phyloP scores from a whole-genome alignment of 2,888 invertebrate species.

The Diaprepes abbreviatus region DNA sequence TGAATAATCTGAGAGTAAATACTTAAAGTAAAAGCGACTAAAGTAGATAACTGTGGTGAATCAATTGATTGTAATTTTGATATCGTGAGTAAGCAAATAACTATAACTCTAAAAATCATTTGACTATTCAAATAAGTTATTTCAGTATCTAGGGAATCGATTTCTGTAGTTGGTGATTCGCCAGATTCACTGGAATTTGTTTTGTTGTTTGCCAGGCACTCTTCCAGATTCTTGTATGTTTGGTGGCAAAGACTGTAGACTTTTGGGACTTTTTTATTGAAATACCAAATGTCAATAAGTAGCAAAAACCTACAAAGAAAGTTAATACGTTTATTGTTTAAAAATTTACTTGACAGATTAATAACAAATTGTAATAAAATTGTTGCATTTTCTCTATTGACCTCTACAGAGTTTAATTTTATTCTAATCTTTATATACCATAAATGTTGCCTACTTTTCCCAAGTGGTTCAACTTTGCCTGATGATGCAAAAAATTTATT shows the following conservation, averaged over 20 bases:
- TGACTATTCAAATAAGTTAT: slow-evolving; percentile 73
- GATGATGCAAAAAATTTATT: no score
- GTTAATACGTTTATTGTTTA: no score
- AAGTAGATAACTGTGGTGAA: slow-evolving; percentile 85
- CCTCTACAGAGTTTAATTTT: no score
- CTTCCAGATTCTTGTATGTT: slow-evolving; percentile 80
- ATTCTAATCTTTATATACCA: no score
- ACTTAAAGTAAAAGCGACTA: slow-evolving; percentile 88
- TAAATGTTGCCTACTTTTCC: no score
- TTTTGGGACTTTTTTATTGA: slow-evolving; percentile 75
- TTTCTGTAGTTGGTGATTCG: slow-evolving; percentile 71
- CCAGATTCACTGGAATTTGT: slow-evolving; percentile 67
- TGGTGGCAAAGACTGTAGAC: slow-evolving; percentile 78
- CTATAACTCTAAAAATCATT: slow-evolving; percentile 81
- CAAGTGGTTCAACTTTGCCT: no score
- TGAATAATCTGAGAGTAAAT: slow-evolving; percentile 79
- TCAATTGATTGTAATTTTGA: slow-evolving; percentile 80
- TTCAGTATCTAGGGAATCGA: slow-evolving; percentile 70
- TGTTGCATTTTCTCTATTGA: no score
- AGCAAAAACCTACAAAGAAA: slow-evolving; percentile 68
- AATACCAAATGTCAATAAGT: slow-evolving; percentile 75
- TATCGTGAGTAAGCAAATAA: slow-evolving; percentile 86
- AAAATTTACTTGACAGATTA: no score
- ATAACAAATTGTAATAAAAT: no score
- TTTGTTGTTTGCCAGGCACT: slow-evolving; percentile 75